phyloP scores from a whole-genome alignment of 2,888 invertebrate species.

The Stramonita haemastoma region DNA sequence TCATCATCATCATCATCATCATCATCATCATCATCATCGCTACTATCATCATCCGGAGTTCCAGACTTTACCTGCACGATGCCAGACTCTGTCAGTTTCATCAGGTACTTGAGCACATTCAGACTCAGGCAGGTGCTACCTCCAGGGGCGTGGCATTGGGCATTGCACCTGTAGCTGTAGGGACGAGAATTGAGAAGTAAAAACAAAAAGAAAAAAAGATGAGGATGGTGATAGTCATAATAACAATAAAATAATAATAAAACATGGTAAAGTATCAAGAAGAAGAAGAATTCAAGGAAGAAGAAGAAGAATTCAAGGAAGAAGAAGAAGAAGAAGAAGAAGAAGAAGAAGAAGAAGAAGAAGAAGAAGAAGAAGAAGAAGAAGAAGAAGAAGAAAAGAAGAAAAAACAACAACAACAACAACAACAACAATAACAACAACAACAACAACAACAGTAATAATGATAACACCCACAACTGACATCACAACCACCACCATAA shows the following conservation, averaged over 20 bases:
- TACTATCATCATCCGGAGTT: no score
- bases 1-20: no score
- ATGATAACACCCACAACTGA: no score
- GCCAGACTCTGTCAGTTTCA: conserved; percentile 49
- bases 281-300: neutral
- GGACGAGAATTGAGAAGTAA: neutral
- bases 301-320: neutral
- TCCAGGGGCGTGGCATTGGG: conserved; percentile 52
- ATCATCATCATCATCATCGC: no score
- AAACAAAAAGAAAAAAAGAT: neutral
- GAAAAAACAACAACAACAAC: no score
- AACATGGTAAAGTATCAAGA: neutral
- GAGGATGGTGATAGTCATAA: neutral
- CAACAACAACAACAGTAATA: no score
- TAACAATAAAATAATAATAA: neutral
- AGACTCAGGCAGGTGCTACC: conserved; percentile 56
- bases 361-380: neutral
- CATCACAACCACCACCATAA: no score
- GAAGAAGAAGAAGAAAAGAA: neutral
- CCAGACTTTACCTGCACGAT: conserved; percentile 1
- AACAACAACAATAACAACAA: no score
- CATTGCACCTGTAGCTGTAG: neutral
- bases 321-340: neutral
- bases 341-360: neutral
- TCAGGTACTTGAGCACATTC: conserved; percentile 54